phyloP scores from a whole-genome alignment of 92 coral and sea anemone genomes.

The Anthopleura xanthogrammica region DNA sequence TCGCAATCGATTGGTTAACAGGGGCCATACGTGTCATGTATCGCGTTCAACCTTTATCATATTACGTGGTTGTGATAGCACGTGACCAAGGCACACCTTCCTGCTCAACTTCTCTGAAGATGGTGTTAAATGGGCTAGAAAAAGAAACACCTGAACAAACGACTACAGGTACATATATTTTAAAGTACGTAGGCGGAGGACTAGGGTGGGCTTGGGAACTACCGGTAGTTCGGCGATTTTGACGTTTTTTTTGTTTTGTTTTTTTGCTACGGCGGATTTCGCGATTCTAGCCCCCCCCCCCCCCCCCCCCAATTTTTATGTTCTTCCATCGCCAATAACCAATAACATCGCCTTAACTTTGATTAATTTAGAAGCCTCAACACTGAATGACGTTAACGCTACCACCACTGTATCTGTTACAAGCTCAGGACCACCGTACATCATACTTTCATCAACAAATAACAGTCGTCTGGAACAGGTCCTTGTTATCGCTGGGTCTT shows the following conservation, averaged over 20 bases:
- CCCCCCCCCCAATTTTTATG: too few species aligned
- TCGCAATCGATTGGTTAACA: constrained; percentile 38
- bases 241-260: neutral
- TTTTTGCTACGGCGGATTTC: too few species aligned
- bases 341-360: too few species aligned
- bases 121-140: constrained; percentile 31
- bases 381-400: too few species aligned
- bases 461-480: neutral
- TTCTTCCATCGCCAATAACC: too few species aligned
- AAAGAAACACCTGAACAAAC: constrained; percentile 11
- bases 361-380: neutral
- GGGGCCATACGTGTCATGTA: constrained; percentile 28
- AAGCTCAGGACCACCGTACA: neutral
- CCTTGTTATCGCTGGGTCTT: neutral
- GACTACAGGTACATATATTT: constrained; percentile 21
- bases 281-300: too few species aligned
- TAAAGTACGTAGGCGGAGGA: neutral
- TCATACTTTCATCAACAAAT: neutral
- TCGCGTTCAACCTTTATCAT: constrained; percentile 16
- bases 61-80: constrained; percentile 48
- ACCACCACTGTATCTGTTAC: too few species aligned
- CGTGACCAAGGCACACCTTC: constrained; percentile 59
- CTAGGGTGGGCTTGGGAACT: too few species aligned
- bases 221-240: too few species aligned
- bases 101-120: constrained; percentile 37